A percentile compares a stretch with the other conserved stretches of the same genome.
Conservation (phyloP, 1,140 invertebrate genomes). For the Thrips palmi region DNA sequence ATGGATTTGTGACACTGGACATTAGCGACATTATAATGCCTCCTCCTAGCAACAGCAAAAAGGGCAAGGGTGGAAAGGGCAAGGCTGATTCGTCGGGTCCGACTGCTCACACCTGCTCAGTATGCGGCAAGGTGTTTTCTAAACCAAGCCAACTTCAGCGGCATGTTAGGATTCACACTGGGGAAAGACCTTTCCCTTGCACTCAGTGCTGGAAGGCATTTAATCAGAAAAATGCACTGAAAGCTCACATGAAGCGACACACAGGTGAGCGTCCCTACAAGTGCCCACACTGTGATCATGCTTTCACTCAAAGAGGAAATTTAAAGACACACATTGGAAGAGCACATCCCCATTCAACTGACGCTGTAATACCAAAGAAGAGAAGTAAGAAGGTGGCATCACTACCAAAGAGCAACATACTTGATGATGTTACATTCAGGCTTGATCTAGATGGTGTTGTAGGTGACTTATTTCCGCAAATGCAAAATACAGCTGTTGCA, state of each 20-base stretch:
- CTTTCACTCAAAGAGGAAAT: too few relatives aligned
- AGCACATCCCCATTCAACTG: too few relatives aligned
- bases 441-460: too few relatives aligned
- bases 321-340: too few relatives aligned
- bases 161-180: slow-evolving; percentile 37
- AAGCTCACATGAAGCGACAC: slow-evolving; percentile 41
- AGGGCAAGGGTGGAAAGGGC: not conserved
- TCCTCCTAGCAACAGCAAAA: not conserved
- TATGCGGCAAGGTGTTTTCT: slow-evolving; percentile 41
- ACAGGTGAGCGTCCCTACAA: slow-evolving; percentile 41
- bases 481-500: too few relatives aligned
- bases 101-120: slow-evolving; percentile 22
- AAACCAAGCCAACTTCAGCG: slow-evolving; percentile 32
- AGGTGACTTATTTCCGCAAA: too few relatives aligned
- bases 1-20: slow-evolving; percentile 11
- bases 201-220: slow-evolving; percentile 30
- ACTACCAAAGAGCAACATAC: too few relatives aligned
- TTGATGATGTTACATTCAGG: too few relatives aligned
- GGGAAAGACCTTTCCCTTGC: slow-evolving; percentile 32
- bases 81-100: not conserved
- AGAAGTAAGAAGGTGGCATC: too few relatives aligned
- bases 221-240: slow-evolving; percentile 39
- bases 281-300: slow-evolving; percentile 69
- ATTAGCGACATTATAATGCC: not conserved
- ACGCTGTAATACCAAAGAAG: too few relatives aligned